These are phyloP conservation scores for Salvelinus alpinus DNA, from an alignment of 2,113 vertebrate species.

Conservation along the genomic window DNA sequence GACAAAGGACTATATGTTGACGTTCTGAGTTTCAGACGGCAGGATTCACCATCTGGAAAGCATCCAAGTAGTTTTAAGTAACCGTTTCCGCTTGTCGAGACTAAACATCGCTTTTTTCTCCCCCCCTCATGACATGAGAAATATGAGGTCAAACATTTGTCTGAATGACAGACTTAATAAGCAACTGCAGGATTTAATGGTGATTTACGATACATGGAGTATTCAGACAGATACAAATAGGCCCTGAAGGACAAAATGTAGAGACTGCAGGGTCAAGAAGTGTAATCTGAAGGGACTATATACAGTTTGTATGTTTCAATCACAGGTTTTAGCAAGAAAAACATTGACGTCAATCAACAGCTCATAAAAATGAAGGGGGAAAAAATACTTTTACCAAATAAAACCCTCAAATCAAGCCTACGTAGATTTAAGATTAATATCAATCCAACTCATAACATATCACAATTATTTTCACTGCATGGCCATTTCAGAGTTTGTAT, in stretches of 20 bases:
- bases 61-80: conserved; percentile 12
- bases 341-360: not conserved
- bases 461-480: not conserved
- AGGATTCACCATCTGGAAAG: conserved; percentile 13
- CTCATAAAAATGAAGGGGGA: not conserved
- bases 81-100: conserved; percentile 12
- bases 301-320: too few relatives aligned
- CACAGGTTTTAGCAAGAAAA: too few relatives aligned
- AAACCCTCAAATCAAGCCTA: not conserved
- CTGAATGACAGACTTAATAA: not conserved
- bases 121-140: not conserved
- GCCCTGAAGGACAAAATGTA: too few relatives aligned
- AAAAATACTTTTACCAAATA: not conserved
- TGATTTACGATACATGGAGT: not conserved
- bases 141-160: not conserved
- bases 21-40: not conserved
- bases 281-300: too few relatives aligned
- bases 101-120: conserved; percentile 13
- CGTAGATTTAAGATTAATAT: too few relatives aligned
- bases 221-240: too few relatives aligned
- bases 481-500: not conserved
- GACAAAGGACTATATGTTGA: not conserved
- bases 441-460: not conserved
- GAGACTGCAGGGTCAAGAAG: too few relatives aligned
- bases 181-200: not conserved